Percentiles rank a stretch among this genome's conserved stretches.
phyloP scores from a whole-genome alignment of 2,888 invertebrate genomes.

The Peribatodes rhomboidaria region DNA sequence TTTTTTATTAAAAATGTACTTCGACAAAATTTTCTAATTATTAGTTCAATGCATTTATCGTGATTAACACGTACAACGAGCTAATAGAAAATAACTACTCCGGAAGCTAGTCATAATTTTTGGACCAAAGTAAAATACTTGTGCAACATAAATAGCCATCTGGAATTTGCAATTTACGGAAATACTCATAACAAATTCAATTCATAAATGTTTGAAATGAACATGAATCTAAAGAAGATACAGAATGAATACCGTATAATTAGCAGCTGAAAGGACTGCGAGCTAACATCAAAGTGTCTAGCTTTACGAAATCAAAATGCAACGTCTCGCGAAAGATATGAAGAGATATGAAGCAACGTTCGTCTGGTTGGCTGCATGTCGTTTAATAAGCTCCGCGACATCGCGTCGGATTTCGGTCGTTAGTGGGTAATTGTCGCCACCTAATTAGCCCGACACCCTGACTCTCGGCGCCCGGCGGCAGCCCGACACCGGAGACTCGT shows the following conservation, averaged over 20 bases:
- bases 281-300: background rate
- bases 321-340: slow-evolving; percentile 48
- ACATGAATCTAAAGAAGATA: background rate
- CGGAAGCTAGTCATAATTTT: no score
- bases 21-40: no score
- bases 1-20: no score
- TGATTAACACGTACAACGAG: no score
- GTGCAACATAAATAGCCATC: background rate
- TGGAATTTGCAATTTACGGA: background rate
- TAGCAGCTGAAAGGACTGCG: slow-evolving; percentile 11
- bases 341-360: slow-evolving; percentile 44
- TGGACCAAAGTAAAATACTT: no score
- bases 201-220: slow-evolving; percentile 10
- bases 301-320: slow-evolving; percentile 13
- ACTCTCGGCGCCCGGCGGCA: slow-evolving; percentile 25
- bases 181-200: slow-evolving; percentile 4
- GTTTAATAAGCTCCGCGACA: slow-evolving; percentile 75
- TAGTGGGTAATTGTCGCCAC: slow-evolving; percentile 81
- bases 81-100: no score
- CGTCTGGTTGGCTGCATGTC: slow-evolving; percentile 54
- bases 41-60: no score
- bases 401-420: slow-evolving; percentile 79
- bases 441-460: slow-evolving; percentile 77
- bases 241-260: slow-evolving; percentile 19
- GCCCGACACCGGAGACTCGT: slow-evolving; percentile 59